A percentile compares a stretch with the other conserved stretches of the same genome.
Conservation (phyloP, 2,797 vertebrate genomes). For the Acrossocheilus fasciatus region DNA sequence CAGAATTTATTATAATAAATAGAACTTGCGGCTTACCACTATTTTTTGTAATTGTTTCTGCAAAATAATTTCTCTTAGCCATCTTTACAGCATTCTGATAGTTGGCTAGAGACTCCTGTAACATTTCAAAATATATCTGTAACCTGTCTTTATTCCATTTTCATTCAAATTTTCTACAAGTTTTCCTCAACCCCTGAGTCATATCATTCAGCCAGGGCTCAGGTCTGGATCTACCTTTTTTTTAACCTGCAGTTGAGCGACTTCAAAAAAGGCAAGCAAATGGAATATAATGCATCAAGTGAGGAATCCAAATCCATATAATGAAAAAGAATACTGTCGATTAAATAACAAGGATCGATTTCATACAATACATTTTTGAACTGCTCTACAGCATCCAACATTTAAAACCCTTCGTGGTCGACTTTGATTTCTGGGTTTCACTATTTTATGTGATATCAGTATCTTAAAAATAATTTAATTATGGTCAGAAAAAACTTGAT, state of each 20-base stretch:
- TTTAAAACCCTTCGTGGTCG: no score
- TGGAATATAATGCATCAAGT: neutral
- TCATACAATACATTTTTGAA: no score
- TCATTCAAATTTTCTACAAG: neutral
- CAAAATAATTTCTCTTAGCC: neutral
- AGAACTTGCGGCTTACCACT: no score
- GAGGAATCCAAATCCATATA: neutral
- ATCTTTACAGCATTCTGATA: neutral
- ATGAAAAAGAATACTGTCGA: no score
- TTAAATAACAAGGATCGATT: no score
- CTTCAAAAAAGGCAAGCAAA: neutral
- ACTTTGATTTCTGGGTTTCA: no score
- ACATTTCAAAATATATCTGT: neutral
- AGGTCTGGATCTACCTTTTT: neutral
- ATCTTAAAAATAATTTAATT: neutral
- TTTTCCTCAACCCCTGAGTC: neutral
- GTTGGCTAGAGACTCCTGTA: neutral
- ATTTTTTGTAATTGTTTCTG: no score
- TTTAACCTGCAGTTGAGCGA: neutral
- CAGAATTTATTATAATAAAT: no score
- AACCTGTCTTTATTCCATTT: neutral
- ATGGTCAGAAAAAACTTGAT: neutral
- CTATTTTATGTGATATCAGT: neutral
- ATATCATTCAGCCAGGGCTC: neutral
- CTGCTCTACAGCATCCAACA: no score